These are phyloP conservation scores for Catocala sponsa DNA, from an alignment of 2,888 invertebrate species.

Conservation along the genomic window DNA sequence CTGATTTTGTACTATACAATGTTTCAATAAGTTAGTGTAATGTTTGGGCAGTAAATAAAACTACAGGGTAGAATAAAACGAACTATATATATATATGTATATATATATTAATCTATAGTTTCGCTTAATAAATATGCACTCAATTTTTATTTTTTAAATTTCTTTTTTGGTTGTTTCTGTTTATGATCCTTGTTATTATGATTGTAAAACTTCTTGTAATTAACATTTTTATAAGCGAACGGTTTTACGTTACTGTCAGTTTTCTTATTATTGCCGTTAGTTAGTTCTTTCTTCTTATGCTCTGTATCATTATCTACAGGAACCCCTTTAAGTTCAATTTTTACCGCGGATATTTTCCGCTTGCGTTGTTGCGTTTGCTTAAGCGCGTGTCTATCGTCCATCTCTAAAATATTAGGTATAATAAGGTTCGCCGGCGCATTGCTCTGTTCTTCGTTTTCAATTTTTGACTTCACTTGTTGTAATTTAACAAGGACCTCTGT, in stretches of 20 bases:
- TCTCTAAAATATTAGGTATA: constrained; percentile 7
- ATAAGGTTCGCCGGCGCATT: constrained; percentile 8
- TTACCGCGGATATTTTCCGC: constrained; percentile 58
- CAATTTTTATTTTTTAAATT: constrained; percentile 68
- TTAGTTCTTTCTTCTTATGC: constrained; percentile 41
- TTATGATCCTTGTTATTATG: constrained; percentile 63
- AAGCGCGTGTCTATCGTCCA: constrained; percentile 27
- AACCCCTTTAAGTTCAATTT: constrained; percentile 47
- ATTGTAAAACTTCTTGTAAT: constrained; percentile 72
- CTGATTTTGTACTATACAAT: constrained; percentile 26
- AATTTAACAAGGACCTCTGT: constrained; percentile 67
- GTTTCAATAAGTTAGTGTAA: constrained; percentile 2
- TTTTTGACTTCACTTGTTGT: constrained; percentile 59
- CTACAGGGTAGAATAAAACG: constrained; percentile 47
- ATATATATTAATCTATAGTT: constrained; percentile 56
- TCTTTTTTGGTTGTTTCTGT: constrained; percentile 67
- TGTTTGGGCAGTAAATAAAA: constrained; percentile 38
- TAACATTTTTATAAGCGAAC: constrained; percentile 65
- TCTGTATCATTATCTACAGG: constrained; percentile 28
- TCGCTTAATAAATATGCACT: constrained; percentile 60
- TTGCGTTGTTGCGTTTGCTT: constrained; percentile 59
- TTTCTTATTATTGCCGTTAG: constrained; percentile 45
- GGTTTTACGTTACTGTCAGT: constrained; percentile 51
- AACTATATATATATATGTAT: constrained; percentile 57
- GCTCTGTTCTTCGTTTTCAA: constrained; percentile 52